phyloP scores from a whole-genome alignment of 2,113 vertebrate species.

The Bufo bufo region DNA sequence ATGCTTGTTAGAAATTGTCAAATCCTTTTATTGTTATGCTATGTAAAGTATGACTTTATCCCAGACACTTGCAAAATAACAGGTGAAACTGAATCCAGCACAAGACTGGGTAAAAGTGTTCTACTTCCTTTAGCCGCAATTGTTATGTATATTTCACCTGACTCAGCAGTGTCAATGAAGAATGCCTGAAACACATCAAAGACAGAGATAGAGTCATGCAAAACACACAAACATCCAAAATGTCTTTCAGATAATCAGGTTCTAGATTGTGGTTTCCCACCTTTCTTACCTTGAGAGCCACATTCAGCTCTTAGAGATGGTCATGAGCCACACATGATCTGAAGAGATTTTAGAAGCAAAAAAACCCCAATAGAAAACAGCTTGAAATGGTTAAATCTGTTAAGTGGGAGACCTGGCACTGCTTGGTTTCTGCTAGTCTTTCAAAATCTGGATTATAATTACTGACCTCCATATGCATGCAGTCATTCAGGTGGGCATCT shows the following conservation, averaged over 20 bases:
- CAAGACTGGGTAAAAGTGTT: neutral
- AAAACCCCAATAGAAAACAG: no score
- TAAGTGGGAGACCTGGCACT: no score
- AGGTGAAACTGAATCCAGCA: neutral
- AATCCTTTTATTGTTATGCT: neutral
- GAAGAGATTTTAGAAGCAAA: no score
- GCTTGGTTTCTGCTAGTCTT: no score
- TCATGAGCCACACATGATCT: no score
- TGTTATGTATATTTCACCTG: neutral
- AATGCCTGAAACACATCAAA: neutral
- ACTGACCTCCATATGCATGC: no score
- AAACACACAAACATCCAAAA: neutral
- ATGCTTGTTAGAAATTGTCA: neutral
- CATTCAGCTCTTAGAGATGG: no score
- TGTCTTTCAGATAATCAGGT: neutral
- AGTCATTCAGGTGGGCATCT: no score
- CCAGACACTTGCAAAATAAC: neutral
- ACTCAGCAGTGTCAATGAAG: neutral
- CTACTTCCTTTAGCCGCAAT: neutral
- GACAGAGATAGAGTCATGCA: neutral
- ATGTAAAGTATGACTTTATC: neutral
- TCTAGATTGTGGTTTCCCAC: no score
- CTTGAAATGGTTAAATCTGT: no score
- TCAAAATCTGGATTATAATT: no score
- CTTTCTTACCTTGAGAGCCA: no score